A percentile compares a stretch with the other conserved stretches of the same genome.
Evolutionary conservation across 1,140 invertebrate species (phyloP).

Genomic region (Physella acuta): DNA sequence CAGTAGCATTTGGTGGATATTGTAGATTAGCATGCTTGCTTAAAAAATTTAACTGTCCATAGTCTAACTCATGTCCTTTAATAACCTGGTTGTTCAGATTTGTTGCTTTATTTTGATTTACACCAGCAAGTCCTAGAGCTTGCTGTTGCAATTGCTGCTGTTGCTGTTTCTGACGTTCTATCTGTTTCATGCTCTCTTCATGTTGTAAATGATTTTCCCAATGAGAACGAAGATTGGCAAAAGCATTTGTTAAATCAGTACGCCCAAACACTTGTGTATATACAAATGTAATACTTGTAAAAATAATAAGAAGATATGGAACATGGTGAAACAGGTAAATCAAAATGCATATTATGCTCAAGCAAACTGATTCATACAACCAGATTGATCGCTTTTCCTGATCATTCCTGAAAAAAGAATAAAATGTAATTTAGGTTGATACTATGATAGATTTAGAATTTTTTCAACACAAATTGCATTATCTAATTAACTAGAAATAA

Average conservation of each 20-base stretch:
- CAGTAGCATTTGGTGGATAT: conserved; percentile 34
- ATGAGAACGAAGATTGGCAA: conserved; percentile 32
- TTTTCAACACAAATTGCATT: too few relatives aligned
- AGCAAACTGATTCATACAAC: conserved; percentile 49
- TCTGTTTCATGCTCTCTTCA: conserved; percentile 49
- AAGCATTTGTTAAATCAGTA: conserved; percentile 38
- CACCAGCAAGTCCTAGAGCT: not conserved
- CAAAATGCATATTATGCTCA: conserved; percentile 37
- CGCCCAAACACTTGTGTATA: conserved; percentile 48
- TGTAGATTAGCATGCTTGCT: conserved; percentile 10
- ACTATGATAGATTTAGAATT: too few relatives aligned
- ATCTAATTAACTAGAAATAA: too few relatives aligned
- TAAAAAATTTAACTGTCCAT: conserved; percentile 14
- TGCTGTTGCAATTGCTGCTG: conserved; percentile 27
- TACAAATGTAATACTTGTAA: conserved; percentile 45
- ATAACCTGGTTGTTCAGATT: not conserved
- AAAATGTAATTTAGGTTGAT: too few relatives aligned
- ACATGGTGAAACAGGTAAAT: conserved; percentile 48
- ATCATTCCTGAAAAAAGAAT: conserved; percentile 44
- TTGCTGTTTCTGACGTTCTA: conserved; percentile 33
- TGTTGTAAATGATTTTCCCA: conserved; percentile 58
- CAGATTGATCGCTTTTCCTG: conserved; percentile 52
- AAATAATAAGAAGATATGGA: conserved; percentile 43
- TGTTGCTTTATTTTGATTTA: conserved; percentile 11
- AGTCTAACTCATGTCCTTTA: not conserved